Conservation (phyloP, 2,888 invertebrate species). For the Imbricaverruca yamaguchii region DNA sequence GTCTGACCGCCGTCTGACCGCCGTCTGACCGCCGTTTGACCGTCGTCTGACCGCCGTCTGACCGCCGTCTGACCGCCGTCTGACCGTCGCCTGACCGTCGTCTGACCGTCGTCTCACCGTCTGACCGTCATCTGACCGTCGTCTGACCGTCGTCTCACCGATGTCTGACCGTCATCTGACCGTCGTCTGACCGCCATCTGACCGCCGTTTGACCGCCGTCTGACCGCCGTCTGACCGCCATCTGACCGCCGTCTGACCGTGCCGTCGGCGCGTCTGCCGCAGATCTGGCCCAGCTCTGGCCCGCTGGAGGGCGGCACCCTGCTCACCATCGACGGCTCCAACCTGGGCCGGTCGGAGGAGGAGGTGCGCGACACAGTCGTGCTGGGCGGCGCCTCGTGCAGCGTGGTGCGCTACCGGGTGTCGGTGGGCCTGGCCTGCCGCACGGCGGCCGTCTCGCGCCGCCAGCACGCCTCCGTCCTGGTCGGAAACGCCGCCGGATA, state of each 20-base stretch:
- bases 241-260: background rate
- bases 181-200: no score
- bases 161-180: no score
- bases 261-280: conserved; percentile 30
- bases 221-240: background rate
- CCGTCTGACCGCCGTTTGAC: no score
- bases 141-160: no score
- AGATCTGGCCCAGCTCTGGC: conserved; percentile 89
- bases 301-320: conserved; percentile 94
- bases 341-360: conserved; percentile 83
- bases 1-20: background rate
- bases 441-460: conserved; percentile 57
- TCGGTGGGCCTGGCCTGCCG: conserved; percentile 84
- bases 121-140: no score
- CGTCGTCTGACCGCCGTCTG: no score
- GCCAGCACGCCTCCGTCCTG: conserved; percentile 72
- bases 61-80: background rate
- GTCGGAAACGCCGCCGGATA: conserved; percentile 86
- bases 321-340: conserved; percentile 92
- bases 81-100: background rate
- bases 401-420: conserved; percentile 82
- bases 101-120: background rate
- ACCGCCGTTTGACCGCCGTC: no score
- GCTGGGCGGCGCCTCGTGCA: conserved; percentile 82
- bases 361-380: conserved; percentile 88